phyloP scores from a whole-genome alignment of 1,140 invertebrate genomes.

The Saccostrea echinata region DNA sequence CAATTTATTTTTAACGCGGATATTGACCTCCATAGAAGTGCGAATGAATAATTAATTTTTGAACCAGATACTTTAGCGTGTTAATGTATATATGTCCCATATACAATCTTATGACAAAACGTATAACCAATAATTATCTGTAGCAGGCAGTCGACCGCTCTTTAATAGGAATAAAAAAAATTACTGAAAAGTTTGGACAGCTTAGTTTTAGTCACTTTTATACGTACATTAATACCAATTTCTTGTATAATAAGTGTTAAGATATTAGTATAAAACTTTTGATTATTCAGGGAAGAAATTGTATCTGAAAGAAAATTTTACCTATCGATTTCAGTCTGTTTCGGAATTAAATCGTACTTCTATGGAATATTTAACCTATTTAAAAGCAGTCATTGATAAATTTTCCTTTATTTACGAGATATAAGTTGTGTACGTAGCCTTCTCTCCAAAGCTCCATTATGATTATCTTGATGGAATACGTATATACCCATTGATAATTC shows the following conservation, averaged over 20 bases:
- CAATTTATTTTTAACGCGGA: background rate
- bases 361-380: constrained; percentile 27
- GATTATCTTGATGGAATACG: background rate
- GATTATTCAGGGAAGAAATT: too few relatives aligned
- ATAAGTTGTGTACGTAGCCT: background rate
- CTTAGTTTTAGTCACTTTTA: too few relatives aligned
- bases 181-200: too few relatives aligned
- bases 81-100: background rate
- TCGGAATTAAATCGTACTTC: background rate
- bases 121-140: background rate
- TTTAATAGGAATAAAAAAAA: background rate
- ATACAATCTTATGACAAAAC: too few relatives aligned
- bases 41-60: constrained; percentile 11
- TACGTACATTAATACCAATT: too few relatives aligned
- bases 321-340: background rate
- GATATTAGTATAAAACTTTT: too few relatives aligned
- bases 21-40: background rate
- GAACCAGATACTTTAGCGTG: background rate
- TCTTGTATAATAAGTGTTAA: too few relatives aligned
- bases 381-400: constrained; percentile 22
- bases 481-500: background rate
- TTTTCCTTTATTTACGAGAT: background rate
- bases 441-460: background rate
- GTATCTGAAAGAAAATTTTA: too few relatives aligned
- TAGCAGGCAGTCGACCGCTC: background rate